These are phyloP conservation scores for Calephelis virginiensis DNA, from an alignment of 1,140 invertebrate genomes.

Conservation along the genomic window DNA sequence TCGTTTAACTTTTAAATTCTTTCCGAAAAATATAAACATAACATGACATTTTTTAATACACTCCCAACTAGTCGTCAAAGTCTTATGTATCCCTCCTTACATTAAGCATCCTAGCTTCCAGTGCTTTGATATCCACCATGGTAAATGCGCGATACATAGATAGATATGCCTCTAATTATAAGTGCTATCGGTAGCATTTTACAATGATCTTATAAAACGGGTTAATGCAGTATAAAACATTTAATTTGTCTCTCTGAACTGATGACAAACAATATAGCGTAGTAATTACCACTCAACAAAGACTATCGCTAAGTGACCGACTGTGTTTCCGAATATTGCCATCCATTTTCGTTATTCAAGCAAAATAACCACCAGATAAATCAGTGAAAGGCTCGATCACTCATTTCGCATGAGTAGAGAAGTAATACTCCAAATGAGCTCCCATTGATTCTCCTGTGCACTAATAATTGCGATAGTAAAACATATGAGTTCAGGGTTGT, in stretches of 20 bases:
- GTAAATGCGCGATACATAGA: no score
- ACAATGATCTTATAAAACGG: no score
- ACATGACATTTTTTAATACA: no score
- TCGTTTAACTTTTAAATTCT: no score
- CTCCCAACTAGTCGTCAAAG: no score
- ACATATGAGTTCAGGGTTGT: constrained; percentile 18
- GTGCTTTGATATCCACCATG: no score
- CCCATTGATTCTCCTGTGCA: constrained; percentile 66
- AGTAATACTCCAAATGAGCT: constrained; percentile 68
- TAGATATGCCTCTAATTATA: no score
- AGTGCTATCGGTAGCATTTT: no score
- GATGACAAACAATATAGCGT: background rate
- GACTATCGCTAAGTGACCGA: constrained; percentile 16
- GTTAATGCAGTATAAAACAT: no score
- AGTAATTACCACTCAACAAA: constrained; percentile 17
- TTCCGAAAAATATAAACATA: no score
- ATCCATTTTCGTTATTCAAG: constrained; percentile 40
- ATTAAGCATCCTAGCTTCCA: no score
- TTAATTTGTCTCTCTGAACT: background rate
- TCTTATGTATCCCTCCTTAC: no score
- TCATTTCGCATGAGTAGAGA: constrained; percentile 56
- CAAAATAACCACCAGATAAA: constrained; percentile 44
- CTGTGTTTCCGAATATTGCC: constrained; percentile 13
- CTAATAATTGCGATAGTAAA: constrained; percentile 65
- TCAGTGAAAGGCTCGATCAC: constrained; percentile 53